These are phyloP conservation scores for Ormyrus pomaceus DNA, from an alignment of 2,888 invertebrate genomes.

Conservation along the genomic window DNA sequence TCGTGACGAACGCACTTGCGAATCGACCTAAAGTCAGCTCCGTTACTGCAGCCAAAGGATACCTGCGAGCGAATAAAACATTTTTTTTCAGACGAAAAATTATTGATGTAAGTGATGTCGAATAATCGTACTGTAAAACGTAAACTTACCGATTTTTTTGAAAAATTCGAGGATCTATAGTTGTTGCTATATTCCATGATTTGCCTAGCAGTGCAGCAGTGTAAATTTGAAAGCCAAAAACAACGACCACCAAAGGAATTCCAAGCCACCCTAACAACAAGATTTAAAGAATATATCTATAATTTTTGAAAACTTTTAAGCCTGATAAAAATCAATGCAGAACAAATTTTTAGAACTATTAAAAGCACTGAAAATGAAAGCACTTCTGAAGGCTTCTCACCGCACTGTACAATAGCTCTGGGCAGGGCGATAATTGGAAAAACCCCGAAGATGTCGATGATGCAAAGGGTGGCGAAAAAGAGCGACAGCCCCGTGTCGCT, in stretches of 20 bases:
- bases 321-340: background rate
- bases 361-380: conserved; percentile 4
- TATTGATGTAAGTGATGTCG: background rate
- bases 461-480: conserved; percentile 84
- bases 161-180: conserved; percentile 81
- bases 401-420: conserved; percentile 85
- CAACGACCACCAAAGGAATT: conserved; percentile 81
- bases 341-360: background rate
- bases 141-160: conserved; percentile 78
- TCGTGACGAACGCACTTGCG: conserved; percentile 80
- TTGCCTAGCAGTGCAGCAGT: conserved; percentile 88
- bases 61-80: conserved; percentile 76
- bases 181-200: conserved; percentile 88
- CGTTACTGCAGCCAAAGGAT: conserved; percentile 90
- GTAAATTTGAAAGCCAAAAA: conserved; percentile 86
- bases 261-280: conserved; percentile 81
- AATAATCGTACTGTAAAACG: background rate
- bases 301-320: no score
- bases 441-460: conserved; percentile 89
- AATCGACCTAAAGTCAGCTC: conserved; percentile 85
- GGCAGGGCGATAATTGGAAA: conserved; percentile 88
- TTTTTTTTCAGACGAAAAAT: background rate
- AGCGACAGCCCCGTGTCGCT: conserved; percentile 79
- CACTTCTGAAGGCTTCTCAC: conserved; percentile 74
- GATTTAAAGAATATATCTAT: no score